These are phyloP conservation scores for Tinamus guttatus DNA, from an alignment of 2,113 vertebrate genomes.

Conservation along the genomic window DNA sequence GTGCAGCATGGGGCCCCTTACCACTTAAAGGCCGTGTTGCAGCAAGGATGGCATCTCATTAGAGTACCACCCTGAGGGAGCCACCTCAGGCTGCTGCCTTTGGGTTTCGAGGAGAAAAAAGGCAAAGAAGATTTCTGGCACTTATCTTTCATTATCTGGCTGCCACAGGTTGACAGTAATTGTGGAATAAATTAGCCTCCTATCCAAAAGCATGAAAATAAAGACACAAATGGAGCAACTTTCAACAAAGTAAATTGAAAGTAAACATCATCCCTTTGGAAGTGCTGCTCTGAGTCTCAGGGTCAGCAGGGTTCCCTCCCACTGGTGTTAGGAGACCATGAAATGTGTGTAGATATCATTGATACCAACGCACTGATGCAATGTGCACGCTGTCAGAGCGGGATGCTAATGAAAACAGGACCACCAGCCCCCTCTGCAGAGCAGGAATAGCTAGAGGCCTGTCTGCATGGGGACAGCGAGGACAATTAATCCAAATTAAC, in stretches of 20 bases:
- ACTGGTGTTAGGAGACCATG: background rate
- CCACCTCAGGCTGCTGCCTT: constrained; percentile 2
- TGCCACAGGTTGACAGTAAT: constrained; percentile 72
- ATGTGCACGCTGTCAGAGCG: fast-evolving
- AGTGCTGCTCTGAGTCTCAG: background rate
- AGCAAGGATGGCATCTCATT: background rate
- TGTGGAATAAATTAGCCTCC: constrained; percentile 73
- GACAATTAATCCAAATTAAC: constrained; percentile 25
- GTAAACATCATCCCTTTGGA: constrained; percentile 47
- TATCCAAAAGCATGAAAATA: constrained; percentile 73
- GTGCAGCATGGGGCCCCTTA: background rate
- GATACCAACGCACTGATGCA: background rate
- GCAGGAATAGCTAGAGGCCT: background rate
- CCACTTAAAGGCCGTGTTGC: background rate
- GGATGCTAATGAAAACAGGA: background rate
- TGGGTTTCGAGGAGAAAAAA: constrained; percentile 48
- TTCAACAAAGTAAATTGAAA: constrained; percentile 68
- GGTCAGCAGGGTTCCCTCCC: background rate
- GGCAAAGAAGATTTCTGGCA: constrained; percentile 48
- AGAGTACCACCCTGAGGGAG: background rate
- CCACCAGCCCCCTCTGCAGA: background rate
- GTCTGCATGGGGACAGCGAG: background rate
- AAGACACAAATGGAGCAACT: constrained; percentile 66
- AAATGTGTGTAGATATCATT: background rate
- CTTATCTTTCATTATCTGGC: constrained; percentile 72